These are phyloP conservation scores for Vidua macroura DNA, from an alignment of 2,113 vertebrate species.

Conservation along the genomic window DNA sequence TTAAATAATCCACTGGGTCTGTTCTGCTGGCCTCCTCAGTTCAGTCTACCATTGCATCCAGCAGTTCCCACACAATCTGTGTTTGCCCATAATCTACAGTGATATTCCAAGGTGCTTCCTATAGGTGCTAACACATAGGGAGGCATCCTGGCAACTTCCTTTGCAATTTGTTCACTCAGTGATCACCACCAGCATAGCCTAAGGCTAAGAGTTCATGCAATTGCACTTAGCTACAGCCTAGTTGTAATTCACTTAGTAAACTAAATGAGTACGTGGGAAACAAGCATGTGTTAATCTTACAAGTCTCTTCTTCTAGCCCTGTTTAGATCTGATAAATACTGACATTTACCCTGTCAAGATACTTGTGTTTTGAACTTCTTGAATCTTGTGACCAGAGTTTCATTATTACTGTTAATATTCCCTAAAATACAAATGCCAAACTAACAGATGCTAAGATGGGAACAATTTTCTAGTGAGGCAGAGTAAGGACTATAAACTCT, in stretches of 20 bases:
- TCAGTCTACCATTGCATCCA: slow-evolving; percentile 10
- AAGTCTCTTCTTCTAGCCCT: not conserved
- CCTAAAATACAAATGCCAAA: not conserved
- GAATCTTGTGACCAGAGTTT: not conserved
- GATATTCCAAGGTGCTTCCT: not conserved
- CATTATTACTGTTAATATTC: not conserved
- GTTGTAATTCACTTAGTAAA: not conserved
- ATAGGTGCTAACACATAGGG: not conserved
- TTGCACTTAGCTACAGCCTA: not conserved
- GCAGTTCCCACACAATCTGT: not conserved
- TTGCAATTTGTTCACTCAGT: not conserved
- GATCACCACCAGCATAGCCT: not conserved
- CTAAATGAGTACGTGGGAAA: not conserved
- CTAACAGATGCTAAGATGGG: not conserved
- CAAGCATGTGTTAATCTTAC: not conserved
- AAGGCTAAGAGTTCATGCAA: not conserved
- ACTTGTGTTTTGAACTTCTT: not conserved
- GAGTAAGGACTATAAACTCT: not conserved
- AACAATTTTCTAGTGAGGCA: not conserved
- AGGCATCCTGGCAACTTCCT: not conserved
- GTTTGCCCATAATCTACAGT: not conserved
- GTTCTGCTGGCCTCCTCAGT: slow-evolving; percentile 29
- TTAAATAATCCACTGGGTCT: slow-evolving; percentile 53
- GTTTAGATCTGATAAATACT: not conserved
- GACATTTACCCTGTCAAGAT: not conserved